Evolutionary conservation across 2,888 invertebrate genomes (phyloP), one percentile per base, ranked within the genome.

Genomic region (Arrhopalites spinosus): DNA sequence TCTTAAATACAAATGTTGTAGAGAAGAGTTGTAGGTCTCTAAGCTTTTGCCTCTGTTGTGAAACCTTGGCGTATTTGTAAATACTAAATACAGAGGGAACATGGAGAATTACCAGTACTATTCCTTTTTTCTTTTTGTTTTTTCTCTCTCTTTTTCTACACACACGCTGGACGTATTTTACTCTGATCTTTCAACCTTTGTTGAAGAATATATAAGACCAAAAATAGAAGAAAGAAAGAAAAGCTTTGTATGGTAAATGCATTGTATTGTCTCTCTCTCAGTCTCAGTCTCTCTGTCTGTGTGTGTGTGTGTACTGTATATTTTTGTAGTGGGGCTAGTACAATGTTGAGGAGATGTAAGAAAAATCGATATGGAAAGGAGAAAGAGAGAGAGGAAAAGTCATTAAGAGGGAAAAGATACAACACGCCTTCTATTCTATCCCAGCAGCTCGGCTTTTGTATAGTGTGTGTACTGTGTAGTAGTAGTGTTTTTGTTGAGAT

Each of bases 341-440:
- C 23, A n/a, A 59, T 59, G 56, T 47, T 29, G 56, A 13, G 66
- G 68, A 59, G 30, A 75, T 63, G 36, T 8, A 43, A 71, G 36
- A 61, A 78, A 80, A 70, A 75, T 81, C 81, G 79, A 81, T 81
- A 79, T 78, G 78, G 78, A 79, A 80, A 78, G 73, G 66, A 69
- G 77, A 76, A 74, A 76, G 73, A 75, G 73, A 75, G 74, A n/a
- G n/a, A n/a, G 73, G 74, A 75, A 78, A 79, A 76, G 79, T 78
- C 78, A 79, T 78, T 79, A 78, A n/a, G n/a, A n/a, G 79, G 76
- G 74, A 76, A 78, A 68, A 78, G 76, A 76, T 76, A 78, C 66
- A 75, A 70, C 71, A 73, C 74, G 75, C 75, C 78, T 76, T 73
- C 73, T 64, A 72, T 73, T 75, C 72, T 72, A 17, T 59, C 20